These are phyloP conservation scores for Sarcophaga carnaria DNA, from an alignment of 2,888 invertebrate species.

Conservation along the genomic window DNA sequence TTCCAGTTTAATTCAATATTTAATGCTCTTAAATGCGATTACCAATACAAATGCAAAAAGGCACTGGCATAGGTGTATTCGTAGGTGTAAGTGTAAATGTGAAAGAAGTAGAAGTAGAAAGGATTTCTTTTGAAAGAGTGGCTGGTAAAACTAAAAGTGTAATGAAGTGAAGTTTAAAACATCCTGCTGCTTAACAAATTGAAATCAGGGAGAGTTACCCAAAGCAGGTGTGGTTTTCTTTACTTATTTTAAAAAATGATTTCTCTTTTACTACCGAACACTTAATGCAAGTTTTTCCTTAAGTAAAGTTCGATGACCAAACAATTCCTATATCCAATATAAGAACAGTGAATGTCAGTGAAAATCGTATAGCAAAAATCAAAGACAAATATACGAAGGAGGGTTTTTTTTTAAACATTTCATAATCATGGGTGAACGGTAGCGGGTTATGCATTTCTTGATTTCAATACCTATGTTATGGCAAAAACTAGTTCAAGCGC, in stretches of 20 bases:
- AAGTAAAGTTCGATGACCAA: no score
- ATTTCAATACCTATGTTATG: no score
- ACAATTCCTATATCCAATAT: no score
- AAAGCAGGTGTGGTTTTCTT: not conserved
- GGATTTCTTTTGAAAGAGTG: constrained; percentile 17
- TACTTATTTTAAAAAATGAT: not conserved
- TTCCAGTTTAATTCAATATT: constrained; percentile 37
- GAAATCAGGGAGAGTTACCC: not conserved
- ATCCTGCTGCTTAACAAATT: constrained; percentile 14
- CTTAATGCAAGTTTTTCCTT: no score
- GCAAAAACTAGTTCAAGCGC: no score
- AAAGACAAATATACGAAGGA: no score
- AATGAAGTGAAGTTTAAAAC: constrained; percentile 51
- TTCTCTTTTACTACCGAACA: not conserved
- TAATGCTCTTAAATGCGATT: constrained; percentile 17
- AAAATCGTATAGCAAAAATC: no score
- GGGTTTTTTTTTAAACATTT: no score
- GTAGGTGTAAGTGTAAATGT: not conserved
- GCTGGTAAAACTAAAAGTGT: constrained; percentile 28
- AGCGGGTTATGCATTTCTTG: no score
- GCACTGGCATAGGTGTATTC: not conserved
- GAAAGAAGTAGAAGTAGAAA: constrained; percentile 3
- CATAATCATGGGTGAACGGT: no score
- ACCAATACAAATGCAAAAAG: not conserved
- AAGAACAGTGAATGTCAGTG: no score